phyloP scores from a whole-genome alignment of 2,888 invertebrate genomes.

The Strigamia maritima region DNA sequence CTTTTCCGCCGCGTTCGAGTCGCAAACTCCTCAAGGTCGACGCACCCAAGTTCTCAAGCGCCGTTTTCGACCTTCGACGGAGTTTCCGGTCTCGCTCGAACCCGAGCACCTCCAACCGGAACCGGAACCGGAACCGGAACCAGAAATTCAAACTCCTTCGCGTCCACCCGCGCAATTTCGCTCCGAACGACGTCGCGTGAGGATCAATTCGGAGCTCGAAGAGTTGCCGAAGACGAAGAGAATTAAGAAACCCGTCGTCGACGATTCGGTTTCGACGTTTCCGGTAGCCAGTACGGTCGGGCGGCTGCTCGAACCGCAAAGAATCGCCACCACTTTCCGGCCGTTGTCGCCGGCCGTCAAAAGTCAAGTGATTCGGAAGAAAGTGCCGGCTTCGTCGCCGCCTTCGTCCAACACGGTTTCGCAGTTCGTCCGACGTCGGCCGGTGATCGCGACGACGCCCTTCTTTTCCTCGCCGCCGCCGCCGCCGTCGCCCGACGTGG shows the following conservation, averaged over 20 bases:
- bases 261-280: background rate
- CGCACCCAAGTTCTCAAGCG: slow-evolving; percentile 36
- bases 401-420: background rate
- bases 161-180: background rate
- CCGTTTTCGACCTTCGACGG: slow-evolving; percentile 15
- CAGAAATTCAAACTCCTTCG: no score
- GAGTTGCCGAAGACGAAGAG: no score
- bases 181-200: background rate
- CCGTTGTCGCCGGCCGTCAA: background rate
- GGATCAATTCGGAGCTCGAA: background rate
- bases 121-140: background rate
- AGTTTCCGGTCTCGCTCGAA: background rate
- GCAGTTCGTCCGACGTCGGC: slow-evolving; percentile 12
- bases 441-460: background rate
- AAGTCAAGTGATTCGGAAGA: background rate
- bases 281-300: background rate
- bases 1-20: background rate
- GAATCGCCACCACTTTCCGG: slow-evolving; percentile 7
- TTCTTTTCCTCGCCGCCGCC: background rate
- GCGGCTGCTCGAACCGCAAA: background rate
- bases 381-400: background rate
- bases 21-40: background rate
- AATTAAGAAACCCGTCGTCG: background rate
- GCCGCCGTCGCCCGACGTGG: slow-evolving; percentile 14
- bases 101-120: background rate